These are phyloP conservation scores for Perizoma affinitatum DNA, from an alignment of 2,888 invertebrate species.

Conservation along the genomic window DNA sequence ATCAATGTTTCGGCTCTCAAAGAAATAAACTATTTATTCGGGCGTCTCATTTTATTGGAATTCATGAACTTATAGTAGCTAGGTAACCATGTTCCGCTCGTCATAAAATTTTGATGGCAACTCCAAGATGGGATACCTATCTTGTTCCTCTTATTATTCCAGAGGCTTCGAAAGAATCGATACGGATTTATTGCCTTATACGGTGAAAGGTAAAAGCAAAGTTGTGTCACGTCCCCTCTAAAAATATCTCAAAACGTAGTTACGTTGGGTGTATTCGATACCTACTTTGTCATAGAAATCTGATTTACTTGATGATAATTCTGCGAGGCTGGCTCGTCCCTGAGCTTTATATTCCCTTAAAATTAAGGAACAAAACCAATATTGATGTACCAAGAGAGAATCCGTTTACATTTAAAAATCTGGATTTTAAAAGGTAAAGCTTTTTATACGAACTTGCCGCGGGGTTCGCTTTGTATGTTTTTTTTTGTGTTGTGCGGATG, in stretches of 20 bases:
- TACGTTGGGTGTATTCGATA: conserved; percentile 35
- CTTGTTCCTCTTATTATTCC: conserved; percentile 43
- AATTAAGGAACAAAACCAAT: conserved; percentile 21
- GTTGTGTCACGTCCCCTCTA: conserved; percentile 42
- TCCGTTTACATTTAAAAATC: conserved; percentile 18
- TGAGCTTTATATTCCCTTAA: conserved; percentile 15
- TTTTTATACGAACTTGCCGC: not conserved
- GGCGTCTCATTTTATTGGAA: conserved; percentile 45
- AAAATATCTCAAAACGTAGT: conserved; percentile 37
- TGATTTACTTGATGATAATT: conserved; percentile 39
- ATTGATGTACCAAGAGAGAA: conserved; percentile 21
- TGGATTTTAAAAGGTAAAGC: conserved; percentile 12
- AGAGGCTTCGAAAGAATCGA: conserved; percentile 40
- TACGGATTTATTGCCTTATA: conserved; percentile 42
- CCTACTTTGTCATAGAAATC: conserved; percentile 32
- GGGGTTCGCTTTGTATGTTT: too few relatives aligned
- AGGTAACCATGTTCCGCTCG: conserved; percentile 30
- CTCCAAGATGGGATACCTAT: conserved; percentile 41
- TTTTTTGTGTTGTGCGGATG: too few relatives aligned
- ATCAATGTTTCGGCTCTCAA: conserved; percentile 20
- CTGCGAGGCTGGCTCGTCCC: conserved; percentile 23
- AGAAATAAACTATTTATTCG: conserved; percentile 34
- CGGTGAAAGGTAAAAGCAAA: conserved; percentile 43
- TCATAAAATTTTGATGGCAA: conserved; percentile 49
- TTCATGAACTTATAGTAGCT: conserved; percentile 43